Evolutionary conservation across 1,140 invertebrate genomes (phyloP), one percentile per base, ranked within the genome.

Genomic region (Hypsibius dujardini): DNA sequence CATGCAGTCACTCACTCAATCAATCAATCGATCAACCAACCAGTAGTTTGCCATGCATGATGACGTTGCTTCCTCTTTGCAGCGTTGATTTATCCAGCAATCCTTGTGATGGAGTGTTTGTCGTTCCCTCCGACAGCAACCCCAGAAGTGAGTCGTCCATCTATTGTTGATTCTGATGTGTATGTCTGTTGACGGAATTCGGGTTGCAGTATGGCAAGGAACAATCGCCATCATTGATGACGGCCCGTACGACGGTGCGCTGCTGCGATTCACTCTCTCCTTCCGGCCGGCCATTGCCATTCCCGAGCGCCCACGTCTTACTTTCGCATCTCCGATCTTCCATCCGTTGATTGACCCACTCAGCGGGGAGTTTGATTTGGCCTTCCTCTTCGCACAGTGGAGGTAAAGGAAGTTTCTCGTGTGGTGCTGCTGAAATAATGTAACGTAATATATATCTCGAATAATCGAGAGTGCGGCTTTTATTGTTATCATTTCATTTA

Each of bases 341-440:
- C 62, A 67, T 67, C 62, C 12, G 45, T 45, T 67, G 62, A 42
- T 67, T 42, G 62, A 67, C 45, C 62, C 62, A 15, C 12, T 12
- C 3, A 67, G 62, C 45, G 62, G 62, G 45, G 62, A 67, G 42
- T 67, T 67, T 42, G 42, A 67, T 42, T 67, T 67, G 12, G 12
- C 12, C 42, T 42, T 67, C 12, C 12, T 15, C 7, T 42, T 42
- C 3, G 3, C 62, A 7, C 12, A 7, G 3, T 67, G 62, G 62
- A 12, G 45, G 62, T 67, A 56, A 56, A 28, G 28, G 28, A 28
- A 28, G 28, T 28, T 28, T 28, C 28, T 28, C 28, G 28, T 28
- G 28, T 28, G 28, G 28, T 28, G 28, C 28, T 28, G 28, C 28
- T 28, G 28, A 28, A 28, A 28, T 28, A 28, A 28, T 28, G 28